Conservation (phyloP, 2,113 vertebrate genomes). For the Xyrauchen texanus region DNA sequence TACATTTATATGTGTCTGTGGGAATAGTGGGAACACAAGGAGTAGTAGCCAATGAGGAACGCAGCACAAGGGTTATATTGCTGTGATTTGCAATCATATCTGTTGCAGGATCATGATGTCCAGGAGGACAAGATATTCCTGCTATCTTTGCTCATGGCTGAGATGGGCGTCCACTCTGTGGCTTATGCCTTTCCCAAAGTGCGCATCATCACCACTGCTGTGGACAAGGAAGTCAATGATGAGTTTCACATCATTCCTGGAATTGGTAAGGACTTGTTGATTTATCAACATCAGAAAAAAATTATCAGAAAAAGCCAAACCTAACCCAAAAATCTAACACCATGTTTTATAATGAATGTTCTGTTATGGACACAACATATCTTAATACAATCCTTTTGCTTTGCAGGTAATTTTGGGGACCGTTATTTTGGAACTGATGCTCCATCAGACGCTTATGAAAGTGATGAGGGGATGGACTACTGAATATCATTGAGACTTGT, state of each 20-base stretch:
- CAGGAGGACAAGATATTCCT: slow-evolving; percentile 90
- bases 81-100: background rate
- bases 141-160: slow-evolving; percentile 86
- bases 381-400: background rate
- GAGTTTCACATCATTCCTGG: slow-evolving; percentile 91
- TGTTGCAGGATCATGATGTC: slow-evolving; percentile 83
- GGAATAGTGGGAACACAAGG: no score
- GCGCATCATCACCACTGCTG: slow-evolving; percentile 87
- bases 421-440: slow-evolving; percentile 88
- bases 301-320: no score
- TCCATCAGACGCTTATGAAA: slow-evolving; percentile 79
- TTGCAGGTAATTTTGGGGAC: slow-evolving; percentile 88
- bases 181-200: slow-evolving; percentile 88
- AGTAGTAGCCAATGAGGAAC: background rate
- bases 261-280: slow-evolving; percentile 75
- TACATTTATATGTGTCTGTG: no score
- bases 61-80: no score
- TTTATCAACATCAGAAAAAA: no score
- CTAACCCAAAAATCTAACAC: no score
- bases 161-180: slow-evolving; percentile 90
- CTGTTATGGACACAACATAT: no score
- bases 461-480: slow-evolving; percentile 79
- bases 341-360: no score
- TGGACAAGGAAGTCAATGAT: slow-evolving; percentile 88
- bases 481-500: slow-evolving; percentile 56